Base-by-base conservation (phyloP, 2,888 invertebrate genomes). In the Idaea dimidiata region DNA sequence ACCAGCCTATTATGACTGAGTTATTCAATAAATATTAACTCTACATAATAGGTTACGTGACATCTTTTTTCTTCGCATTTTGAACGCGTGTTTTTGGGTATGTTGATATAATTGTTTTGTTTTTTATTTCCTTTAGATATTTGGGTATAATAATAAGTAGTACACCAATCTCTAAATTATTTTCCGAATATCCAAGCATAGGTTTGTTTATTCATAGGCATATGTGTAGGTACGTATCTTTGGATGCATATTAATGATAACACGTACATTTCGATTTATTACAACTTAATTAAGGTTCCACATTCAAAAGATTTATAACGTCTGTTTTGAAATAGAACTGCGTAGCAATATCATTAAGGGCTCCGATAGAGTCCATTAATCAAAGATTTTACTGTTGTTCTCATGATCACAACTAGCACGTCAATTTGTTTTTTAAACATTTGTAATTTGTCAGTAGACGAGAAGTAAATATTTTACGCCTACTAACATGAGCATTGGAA, bases 341-440 rank as follows among this genome's bases (percentile, higher is more conserved):
- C 77, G 80, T 81, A 78, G 73, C 81, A 73, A 80, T 80, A 79
- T 85, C 83, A 88, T 88, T 87, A 81, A 82, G 80, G 81, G 82
- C 78, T 77, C 74, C 72, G 75, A 70, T 67, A 71, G 60, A 8
- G 43, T 64, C 65, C 80, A 86, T 88, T 84, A 84, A 86, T 89
- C 87, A 86, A 78, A 68, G 65, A 65, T 79, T 78, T 79, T 81
- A 71, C 69, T 71, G 63, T 74, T 74, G 77, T 77, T 79, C 77
- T 77, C 68, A 76, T 81, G 80, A 81, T 83, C 77, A 77, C 77
- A 77, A 74, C 76, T 77, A 77, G 72, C 70, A 77, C 71, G 76
- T 69, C 76, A 69, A 81, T 81, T 80, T 81, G 74, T 80, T 73
- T 74, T 67, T 69, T 69, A 69, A 73, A 70, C 72, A 67, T 67